phyloP scores from a whole-genome alignment of 2,113 vertebrate genomes.

The Leptobrachium leishanense region DNA sequence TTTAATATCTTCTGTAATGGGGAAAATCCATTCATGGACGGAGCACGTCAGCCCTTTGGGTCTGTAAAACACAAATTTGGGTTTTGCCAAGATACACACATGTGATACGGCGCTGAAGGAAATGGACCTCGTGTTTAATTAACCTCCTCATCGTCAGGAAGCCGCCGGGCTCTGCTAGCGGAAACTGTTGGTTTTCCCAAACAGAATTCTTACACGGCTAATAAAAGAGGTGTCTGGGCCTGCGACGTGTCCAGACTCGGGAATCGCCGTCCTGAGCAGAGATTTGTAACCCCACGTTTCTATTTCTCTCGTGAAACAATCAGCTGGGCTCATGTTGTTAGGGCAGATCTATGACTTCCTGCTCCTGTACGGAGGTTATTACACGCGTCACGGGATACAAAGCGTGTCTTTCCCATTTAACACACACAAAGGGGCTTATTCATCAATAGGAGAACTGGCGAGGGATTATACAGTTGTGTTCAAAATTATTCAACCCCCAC shows the following conservation, averaged over 20 bases:
- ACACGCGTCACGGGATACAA: too few relatives aligned
- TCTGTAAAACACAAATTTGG: neutral
- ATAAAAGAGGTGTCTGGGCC: conserved; percentile 6
- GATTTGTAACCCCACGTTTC: neutral
- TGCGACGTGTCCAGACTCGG: neutral
- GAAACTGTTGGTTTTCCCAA: neutral
- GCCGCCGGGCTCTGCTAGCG: neutral
- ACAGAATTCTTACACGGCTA: neutral
- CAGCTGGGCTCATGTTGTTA: too few relatives aligned
- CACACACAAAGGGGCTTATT: too few relatives aligned
- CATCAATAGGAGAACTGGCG: too few relatives aligned
- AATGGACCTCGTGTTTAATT: conserved; percentile 25
- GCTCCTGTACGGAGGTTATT: too few relatives aligned
- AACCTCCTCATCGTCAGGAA: conserved; percentile 19
- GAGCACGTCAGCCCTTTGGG: too few relatives aligned
- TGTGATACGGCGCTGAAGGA: conserved; percentile 4
- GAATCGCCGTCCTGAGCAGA: neutral
- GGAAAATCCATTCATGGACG: neutral
- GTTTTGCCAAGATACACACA: conserved; percentile 26
- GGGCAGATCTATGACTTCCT: too few relatives aligned
- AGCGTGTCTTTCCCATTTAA: too few relatives aligned
- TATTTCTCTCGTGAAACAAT: neutral
- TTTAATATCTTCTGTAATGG: neutral
- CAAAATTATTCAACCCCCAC: too few relatives aligned
- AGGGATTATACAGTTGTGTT: too few relatives aligned